Evolutionary conservation across 2,888 invertebrate species (phyloP).

Genomic region (Leptopilina myrica): DNA sequence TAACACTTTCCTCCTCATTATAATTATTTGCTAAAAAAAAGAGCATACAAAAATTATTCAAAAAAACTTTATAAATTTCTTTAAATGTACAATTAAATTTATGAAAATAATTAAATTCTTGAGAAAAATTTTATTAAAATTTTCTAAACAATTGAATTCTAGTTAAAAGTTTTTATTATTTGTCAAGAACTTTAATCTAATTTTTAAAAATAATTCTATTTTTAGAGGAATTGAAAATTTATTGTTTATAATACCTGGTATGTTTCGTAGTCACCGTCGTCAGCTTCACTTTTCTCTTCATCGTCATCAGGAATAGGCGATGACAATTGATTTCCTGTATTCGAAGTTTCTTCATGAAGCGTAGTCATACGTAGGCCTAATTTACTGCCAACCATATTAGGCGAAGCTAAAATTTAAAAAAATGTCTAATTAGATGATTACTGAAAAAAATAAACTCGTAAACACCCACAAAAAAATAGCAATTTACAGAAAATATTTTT

Average conservation of each 20-base stretch:
- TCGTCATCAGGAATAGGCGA: slow-evolving; percentile 70
- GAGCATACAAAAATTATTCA: too few species aligned
- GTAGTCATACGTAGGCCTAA: slow-evolving; percentile 94
- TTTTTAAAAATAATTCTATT: too few species aligned
- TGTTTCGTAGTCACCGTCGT: slow-evolving; percentile 72
- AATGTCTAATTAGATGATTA: slow-evolving; percentile 19
- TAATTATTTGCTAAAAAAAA: too few species aligned
- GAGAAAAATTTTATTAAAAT: too few species aligned
- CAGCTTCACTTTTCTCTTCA: slow-evolving; percentile 73
- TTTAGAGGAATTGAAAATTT: background rate
- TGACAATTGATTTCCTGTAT: slow-evolving; percentile 67
- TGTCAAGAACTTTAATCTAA: too few species aligned
- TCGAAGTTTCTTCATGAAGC: slow-evolving; percentile 86
- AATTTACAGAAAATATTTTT: too few species aligned
- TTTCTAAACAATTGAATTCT: too few species aligned
- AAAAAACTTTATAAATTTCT: too few species aligned
- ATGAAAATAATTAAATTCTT: too few species aligned
- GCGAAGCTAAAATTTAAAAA: slow-evolving; percentile 82
- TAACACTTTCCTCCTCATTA: background rate
- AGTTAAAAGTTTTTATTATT: too few species aligned
- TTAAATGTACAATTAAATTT: too few species aligned
- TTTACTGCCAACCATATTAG: slow-evolving; percentile 86
- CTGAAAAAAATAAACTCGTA: background rate
- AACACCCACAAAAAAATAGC: background rate
- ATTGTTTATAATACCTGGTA: slow-evolving; percentile 66